These are phyloP conservation scores for Protonemura montana DNA, from an alignment of 2,888 invertebrate species.

Conservation along the genomic window DNA sequence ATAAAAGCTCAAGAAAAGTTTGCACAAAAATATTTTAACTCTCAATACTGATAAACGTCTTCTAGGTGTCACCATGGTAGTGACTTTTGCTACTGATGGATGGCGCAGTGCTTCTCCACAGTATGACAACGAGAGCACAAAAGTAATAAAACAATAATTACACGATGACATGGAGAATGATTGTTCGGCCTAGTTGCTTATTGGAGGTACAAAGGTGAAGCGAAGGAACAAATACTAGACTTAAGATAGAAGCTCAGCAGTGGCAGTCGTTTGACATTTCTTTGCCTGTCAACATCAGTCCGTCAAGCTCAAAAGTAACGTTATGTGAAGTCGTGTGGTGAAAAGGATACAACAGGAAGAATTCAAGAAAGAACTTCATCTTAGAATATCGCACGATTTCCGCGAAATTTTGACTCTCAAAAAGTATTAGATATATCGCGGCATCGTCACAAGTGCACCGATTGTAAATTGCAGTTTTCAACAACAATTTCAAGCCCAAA, in stretches of 20 bases:
- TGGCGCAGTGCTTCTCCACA: not conserved
- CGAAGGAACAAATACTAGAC: not conserved
- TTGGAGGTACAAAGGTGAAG: constrained; percentile 23
- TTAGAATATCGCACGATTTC: not conserved
- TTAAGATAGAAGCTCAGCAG: not conserved
- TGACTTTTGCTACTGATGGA: not conserved
- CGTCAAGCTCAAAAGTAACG: not conserved
- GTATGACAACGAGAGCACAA: not conserved
- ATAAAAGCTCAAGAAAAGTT: too few species aligned
- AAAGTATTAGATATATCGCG: not conserved
- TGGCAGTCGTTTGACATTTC: constrained; percentile 5
- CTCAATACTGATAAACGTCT: too few species aligned
- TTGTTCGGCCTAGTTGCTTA: not conserved
- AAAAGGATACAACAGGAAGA: not conserved
- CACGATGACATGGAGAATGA: not conserved
- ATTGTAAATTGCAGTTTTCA: not conserved
- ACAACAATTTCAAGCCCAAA: not conserved
- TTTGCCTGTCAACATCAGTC: not conserved
- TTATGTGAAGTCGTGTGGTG: not conserved
- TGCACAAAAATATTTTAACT: too few species aligned
- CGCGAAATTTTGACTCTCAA: not conserved
- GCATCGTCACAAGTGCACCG: not conserved
- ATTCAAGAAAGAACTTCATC: not conserved
- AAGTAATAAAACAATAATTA: not conserved
- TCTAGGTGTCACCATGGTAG: not conserved